Base-by-base conservation (phyloP, 2,888 invertebrate species). In the Chouioia cunea region DNA sequence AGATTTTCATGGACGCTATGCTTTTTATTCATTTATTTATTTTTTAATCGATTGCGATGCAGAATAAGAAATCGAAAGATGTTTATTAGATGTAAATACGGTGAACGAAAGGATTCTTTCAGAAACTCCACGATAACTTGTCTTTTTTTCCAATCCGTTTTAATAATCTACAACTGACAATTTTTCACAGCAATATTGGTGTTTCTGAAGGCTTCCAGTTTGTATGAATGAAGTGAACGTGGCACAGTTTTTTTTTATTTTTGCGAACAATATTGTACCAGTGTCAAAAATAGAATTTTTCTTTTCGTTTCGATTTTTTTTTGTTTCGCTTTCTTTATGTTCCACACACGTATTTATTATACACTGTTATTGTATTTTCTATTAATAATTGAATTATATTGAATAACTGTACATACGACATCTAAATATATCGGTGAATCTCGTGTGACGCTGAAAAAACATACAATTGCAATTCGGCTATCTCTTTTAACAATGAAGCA, bases 261-360 rank as follows among this genome's bases (percentile, higher is more conserved):
- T 36, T 36, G 36, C 18, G 57, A 47, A 63, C 23, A 44, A 22
- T 36, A 36, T 64, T 67, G 57, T 52, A 67, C 71, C 63, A 67
- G 66, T 71, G 66, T 64, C 47, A 71, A 71, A 71, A 67, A 71
- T 71, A 67, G 58, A 71, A 67, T 71, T 67, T 71, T 44, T 12
- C 12, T 36, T 36, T 36, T 44, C 48, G 58, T 43, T 58, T 57
- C 22, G 3, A 66, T 63, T 71, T 71, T 63, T n/a, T n/a, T n/a
- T n/a, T n/a, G n/a, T n/a, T n/a, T 57, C 58, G 47, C 53, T 58
- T 63, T n/a, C n/a, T 47, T 47, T 59, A 48, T 62, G 8, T 36
- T 12, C 12, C 50, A 4, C 63, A 15, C 50, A 22, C 56, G 62
- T 68, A 60, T 10, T 36, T 36, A 36, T 36, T 6, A 36, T 36